phyloP scores from a whole-genome alignment of 2,113 vertebrate species.

The Cranoglanis bouderius region DNA sequence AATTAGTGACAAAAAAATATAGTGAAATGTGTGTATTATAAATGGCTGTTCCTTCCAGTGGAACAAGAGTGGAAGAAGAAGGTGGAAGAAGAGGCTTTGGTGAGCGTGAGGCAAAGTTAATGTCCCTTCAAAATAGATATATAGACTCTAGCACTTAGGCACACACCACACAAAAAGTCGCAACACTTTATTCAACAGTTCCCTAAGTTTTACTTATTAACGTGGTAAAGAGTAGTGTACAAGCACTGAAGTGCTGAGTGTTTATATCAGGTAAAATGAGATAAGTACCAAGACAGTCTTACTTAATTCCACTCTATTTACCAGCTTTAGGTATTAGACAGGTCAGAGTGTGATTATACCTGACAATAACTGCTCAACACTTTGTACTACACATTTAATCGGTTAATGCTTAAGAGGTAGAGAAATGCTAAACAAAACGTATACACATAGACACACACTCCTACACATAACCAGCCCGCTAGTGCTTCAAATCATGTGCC shows the following conservation, averaged over 20 bases:
- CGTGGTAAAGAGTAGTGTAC: background rate
- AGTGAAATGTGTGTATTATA: background rate
- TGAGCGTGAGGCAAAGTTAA: background rate
- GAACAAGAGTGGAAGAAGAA: background rate
- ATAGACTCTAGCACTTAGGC: background rate
- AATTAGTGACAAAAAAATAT: background rate
- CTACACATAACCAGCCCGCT: constrained; percentile 4
- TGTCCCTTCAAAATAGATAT: background rate
- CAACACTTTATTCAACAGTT: background rate
- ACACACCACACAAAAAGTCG: background rate
- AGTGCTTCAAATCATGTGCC: constrained; percentile 26
- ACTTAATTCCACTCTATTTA: too few relatives aligned
- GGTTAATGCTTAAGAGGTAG: background rate
- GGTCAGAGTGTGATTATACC: background rate
- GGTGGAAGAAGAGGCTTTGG: background rate
- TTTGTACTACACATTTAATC: background rate
- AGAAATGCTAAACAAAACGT: constrained; percentile 18
- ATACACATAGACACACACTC: constrained; percentile 30
- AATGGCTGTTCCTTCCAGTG: background rate
- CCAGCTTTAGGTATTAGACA: background rate
- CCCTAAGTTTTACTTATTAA: background rate
- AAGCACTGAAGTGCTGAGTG: background rate
- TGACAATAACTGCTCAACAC: background rate
- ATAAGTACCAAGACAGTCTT: background rate
- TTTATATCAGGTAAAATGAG: background rate